A percentile compares a stretch with the other conserved stretches of the same genome.
phyloP scores from a whole-genome alignment of 1,140 invertebrate genomes.

The Panulirus ornatus region DNA sequence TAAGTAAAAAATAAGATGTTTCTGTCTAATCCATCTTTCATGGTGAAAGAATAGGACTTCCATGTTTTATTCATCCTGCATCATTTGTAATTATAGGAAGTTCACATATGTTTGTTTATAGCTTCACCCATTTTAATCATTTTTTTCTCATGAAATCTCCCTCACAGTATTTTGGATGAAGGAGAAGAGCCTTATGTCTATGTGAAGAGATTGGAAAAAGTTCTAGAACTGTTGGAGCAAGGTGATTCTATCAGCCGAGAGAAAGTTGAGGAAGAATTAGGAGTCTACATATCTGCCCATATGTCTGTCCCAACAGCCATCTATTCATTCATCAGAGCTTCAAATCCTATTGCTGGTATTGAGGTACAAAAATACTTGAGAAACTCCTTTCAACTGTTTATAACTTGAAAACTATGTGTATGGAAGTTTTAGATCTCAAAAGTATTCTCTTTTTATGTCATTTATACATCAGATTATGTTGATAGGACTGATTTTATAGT shows the following conservation, averaged over 20 bases:
- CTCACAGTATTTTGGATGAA: constrained; percentile 63
- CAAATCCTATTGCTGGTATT: constrained; percentile 81
- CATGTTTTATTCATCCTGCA: background rate
- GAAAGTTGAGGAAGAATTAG: constrained; percentile 82
- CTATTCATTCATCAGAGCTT: constrained; percentile 85
- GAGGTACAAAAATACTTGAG: constrained; percentile 80
- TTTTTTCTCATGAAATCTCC: background rate
- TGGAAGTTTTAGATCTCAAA: too few relatives aligned
- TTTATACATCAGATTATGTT: too few relatives aligned
- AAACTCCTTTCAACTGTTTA: too few relatives aligned
- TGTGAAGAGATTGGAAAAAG: constrained; percentile 79
- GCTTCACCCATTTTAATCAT: background rate
- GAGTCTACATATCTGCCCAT: constrained; percentile 83
- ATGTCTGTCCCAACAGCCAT: constrained; percentile 88
- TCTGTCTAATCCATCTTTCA: too few relatives aligned
- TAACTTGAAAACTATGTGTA: too few relatives aligned
- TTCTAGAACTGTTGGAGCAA: constrained; percentile 79
- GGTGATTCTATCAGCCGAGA: constrained; percentile 77
- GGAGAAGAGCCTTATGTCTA: constrained; percentile 78
- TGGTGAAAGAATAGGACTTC: too few relatives aligned
- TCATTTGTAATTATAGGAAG: constrained; percentile 76
- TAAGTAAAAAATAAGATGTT: too few relatives aligned
- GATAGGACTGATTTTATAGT: too few relatives aligned
- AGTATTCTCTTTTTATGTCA: too few relatives aligned
- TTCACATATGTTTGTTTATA: constrained; percentile 75